Base-by-base conservation (phyloP, 1,140 invertebrate genomes). In the Eueides isabella region DNA sequence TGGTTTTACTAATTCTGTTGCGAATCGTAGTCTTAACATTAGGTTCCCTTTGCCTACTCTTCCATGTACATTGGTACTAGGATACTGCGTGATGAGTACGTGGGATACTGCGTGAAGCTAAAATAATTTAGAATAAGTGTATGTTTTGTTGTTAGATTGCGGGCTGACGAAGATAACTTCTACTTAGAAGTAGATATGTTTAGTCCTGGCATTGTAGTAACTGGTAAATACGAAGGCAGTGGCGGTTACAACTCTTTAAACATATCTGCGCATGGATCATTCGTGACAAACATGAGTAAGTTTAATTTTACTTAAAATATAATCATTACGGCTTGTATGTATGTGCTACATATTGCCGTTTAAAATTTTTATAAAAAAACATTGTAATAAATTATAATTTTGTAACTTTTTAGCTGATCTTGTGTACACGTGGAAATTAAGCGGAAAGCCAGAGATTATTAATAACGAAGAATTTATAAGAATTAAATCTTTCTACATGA, bases 401-500 rank as follows among this genome's bases (percentile, higher is more conserved):
- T 38, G 35, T 16, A 16, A 66, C 76, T 71, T 88, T 85, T 61
- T 79, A 94, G 93, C 78, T 75, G 89, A 93, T 71, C 78, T 94
- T 7, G 83, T 86, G 7, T 93, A 87, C 71, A 94, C 93, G 1
- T 94, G 92, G 91, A 93, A 93, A 77, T 55, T 94, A 5, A 83
- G 89, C 31, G 93, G 92, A 5, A 83, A 81, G 61, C 88, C 92
- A 6, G 85, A 91, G 71, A 87, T 85, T 64, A 90, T 82, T 68
- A 76, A 89, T 31, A 81, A 83, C 26, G 86, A 90, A 55, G 92
- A 86, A 16, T 93, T 89, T 76, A 62, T 93, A 26, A 79, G 82
- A 64, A 90, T 95, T 5, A 94, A 95, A 67, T 95, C 95, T 26
- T 96, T 96, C 81, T 94, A 94, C 80, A 88, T 96, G 77, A 92